Percentiles rank a stretch among this genome's conserved stretches.
phyloP scores from a whole-genome alignment of 2,797 vertebrate species.

The Ctenopoma multispine region DNA sequence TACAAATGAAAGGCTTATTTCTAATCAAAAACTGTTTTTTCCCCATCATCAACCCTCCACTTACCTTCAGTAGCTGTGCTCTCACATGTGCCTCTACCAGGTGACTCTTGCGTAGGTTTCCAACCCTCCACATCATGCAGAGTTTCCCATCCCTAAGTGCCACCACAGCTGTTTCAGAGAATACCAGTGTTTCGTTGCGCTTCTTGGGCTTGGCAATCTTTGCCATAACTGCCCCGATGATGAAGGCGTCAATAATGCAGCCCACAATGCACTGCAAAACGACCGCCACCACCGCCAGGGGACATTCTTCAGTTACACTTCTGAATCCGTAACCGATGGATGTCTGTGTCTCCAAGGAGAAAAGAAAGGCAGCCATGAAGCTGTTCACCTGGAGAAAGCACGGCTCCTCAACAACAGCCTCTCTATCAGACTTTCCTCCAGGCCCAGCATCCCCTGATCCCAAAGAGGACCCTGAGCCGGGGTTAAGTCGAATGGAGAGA shows the following conservation, averaged over 20 bases:
- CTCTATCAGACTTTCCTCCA: conserved; percentile 68
- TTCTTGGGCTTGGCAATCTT: conserved; percentile 98
- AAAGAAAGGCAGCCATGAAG: conserved; percentile 94
- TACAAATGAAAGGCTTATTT: not conserved
- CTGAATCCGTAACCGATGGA: conserved; percentile 94
- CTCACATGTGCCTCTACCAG: conserved; percentile 94
- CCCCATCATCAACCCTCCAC: conserved; percentile 15
- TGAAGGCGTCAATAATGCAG: conserved; percentile 95
- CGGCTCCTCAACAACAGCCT: conserved; percentile 72
- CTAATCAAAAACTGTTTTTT: not conserved
- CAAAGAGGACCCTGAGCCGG: conserved; percentile 66
- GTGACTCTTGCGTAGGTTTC: conserved; percentile 92
- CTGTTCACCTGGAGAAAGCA: conserved; percentile 93
- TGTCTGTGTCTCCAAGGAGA: conserved; percentile 92
- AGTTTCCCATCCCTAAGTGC: conserved; percentile 90
- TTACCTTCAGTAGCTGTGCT: conserved; percentile 92
- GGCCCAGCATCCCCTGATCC: conserved; percentile 61
- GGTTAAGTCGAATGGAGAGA: conserved; percentile 74
- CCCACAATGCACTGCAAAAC: conserved; percentile 95
- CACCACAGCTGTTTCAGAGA: conserved; percentile 91
- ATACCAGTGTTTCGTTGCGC: conserved; percentile 93
- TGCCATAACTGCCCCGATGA: conserved; percentile 94
- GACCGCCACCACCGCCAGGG: conserved; percentile 91
- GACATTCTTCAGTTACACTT: conserved; percentile 94
- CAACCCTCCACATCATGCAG: conserved; percentile 96